Evolutionary conservation across 2,888 invertebrate species (phyloP), one percentile per base, ranked within the genome.

Genomic region (Andrena praecox): DNA sequence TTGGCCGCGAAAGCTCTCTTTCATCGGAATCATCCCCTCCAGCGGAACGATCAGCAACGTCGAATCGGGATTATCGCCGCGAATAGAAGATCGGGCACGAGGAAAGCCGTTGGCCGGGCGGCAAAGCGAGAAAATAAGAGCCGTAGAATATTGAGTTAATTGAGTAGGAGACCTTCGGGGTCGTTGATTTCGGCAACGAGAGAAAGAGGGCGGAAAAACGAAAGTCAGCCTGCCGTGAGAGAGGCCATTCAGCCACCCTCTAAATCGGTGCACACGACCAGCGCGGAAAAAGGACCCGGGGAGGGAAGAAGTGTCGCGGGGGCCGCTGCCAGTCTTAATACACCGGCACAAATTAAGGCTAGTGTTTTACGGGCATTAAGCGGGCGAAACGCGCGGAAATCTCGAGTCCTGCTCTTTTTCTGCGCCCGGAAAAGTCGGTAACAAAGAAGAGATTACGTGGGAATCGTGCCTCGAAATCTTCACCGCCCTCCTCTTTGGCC

Each of bases 61-160:
- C 56, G 56, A 56, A 10, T 4, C 20, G 24, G 56, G 24, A 56
- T 56, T 24, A 56, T 12, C 10, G 12, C 24, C 56, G 56, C 27
- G 27, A 24, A 42, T 42, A 42, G 56, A 20, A 52, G 56, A 12
- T 24, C 56, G 56, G 24, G 10, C 24, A 24, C 8, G 52, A 16
- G 33, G 48, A 31, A 35, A 48, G 24, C 10, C 67, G 48, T 59
- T 33, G 59, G n/a, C 59, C 56, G 27, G 7, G 2, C 27, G 31
- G 48, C 24, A 54, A 71, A 54, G 52, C 62, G 63, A 69, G 80
- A 54, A 81, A 67, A 72, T 70, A 69, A 66, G 52, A 50, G 33
- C 33, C 59, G 2, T 66, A 56, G 59, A 54, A 68, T 74, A 70
- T 75, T 72, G 63, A 63, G 73, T 68, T 86, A 86, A 86, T 80